Percentiles rank a stretch among this genome's conserved stretches.
Conservation (phyloP, 2,888 invertebrate species). For the Sarcophaga carnaria region DNA sequence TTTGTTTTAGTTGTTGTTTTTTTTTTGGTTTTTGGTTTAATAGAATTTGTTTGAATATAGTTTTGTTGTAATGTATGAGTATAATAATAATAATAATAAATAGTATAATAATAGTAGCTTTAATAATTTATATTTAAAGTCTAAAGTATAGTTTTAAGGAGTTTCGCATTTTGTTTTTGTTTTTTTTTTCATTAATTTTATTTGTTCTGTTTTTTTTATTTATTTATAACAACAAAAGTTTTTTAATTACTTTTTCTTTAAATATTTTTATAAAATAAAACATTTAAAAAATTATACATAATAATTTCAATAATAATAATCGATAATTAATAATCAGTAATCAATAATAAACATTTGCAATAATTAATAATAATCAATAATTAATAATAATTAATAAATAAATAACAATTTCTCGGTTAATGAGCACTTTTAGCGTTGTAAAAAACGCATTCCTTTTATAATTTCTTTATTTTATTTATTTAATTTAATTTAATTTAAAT, state of each 20-base stretch:
- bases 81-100: neutral
- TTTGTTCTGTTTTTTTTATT: neutral
- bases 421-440: slow-evolving; percentile 68
- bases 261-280: slow-evolving; percentile 24
- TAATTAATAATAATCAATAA: too few relatives aligned
- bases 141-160: slow-evolving; percentile 39
- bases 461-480: neutral
- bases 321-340: neutral
- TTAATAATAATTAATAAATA: slow-evolving; percentile 26
- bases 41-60: neutral
- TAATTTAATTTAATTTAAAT: slow-evolving; percentile 26
- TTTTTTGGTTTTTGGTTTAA: slow-evolving; percentile 4
- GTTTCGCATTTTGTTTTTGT: slow-evolving; percentile 18
- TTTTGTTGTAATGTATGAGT: slow-evolving; percentile 6
- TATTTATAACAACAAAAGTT: slow-evolving; percentile 49
- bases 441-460: slow-evolving; percentile 47
- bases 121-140: slow-evolving; percentile 38
- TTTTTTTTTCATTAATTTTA: slow-evolving; percentile 10
- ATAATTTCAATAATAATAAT: slow-evolving; percentile 49
- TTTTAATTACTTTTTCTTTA: neutral
- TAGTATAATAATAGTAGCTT: neutral
- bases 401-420: slow-evolving; percentile 66
- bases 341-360: too few relatives aligned
- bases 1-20: neutral
- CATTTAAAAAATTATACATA: slow-evolving; percentile 18